A percentile compares a stretch with the other conserved stretches of the same genome.
These are phyloP conservation scores for Epizoanthus scotinus DNA, from an alignment of 92 coral and sea anemone species.

Conservation along the genomic window DNA sequence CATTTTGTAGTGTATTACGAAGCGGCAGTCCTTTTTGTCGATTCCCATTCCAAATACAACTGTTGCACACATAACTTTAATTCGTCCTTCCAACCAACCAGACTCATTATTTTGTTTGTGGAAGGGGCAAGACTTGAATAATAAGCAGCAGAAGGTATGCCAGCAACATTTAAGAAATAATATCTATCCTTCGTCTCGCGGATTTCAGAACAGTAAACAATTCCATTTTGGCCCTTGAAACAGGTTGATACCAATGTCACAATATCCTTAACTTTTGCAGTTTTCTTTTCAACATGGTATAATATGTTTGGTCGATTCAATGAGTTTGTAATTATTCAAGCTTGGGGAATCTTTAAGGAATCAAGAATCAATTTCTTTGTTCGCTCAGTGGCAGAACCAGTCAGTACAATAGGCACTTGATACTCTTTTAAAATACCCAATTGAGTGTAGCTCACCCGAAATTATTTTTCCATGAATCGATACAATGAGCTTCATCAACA, in stretches of 20 bases:
- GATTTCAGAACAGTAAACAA: too few species aligned
- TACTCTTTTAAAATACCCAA: not conserved
- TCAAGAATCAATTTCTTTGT: slow-evolving; percentile 8
- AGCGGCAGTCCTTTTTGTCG: not conserved
- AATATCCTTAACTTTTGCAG: not conserved
- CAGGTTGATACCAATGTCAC: not conserved
- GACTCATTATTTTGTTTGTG: too few species aligned
- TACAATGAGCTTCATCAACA: not conserved
- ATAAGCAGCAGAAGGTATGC: too few species aligned
- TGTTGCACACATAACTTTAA: too few species aligned
- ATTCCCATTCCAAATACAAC: too few species aligned
- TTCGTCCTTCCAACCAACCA: too few species aligned
- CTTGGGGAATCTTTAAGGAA: not conserved
- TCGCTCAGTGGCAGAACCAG: not conserved
- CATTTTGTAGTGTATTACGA: not conserved
- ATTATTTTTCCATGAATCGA: not conserved
- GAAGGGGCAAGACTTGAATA: too few species aligned
- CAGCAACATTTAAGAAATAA: too few species aligned
- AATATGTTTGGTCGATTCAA: slow-evolving; percentile 1
- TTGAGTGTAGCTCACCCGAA: not conserved
- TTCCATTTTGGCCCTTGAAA: not conserved
- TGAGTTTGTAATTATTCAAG: not conserved
- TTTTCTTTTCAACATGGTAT: not conserved
- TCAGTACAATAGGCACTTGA: not conserved
- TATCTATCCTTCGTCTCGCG: too few species aligned